Conservation (phyloP, 2,113 vertebrate genomes). For the Spea multiplicata region DNA sequence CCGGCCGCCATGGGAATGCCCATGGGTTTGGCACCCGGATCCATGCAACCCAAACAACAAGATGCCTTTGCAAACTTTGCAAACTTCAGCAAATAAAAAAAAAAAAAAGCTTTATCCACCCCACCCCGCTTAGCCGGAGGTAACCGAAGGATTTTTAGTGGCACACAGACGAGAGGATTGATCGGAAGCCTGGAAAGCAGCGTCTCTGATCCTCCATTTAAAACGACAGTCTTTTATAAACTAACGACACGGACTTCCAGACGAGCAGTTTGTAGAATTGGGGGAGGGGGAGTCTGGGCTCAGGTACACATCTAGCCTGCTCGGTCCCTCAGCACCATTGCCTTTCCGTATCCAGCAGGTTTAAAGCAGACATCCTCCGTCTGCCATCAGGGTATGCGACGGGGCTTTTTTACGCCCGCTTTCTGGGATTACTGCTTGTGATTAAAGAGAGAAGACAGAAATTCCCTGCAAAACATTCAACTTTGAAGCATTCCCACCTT, state of each 20-base stretch:
- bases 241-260: constrained; percentile 61
- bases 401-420: constrained; percentile 14
- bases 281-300: not conserved
- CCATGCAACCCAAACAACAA: constrained; percentile 89
- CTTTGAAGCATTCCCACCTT: constrained; percentile 35
- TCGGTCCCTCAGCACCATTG: constrained; percentile 15
- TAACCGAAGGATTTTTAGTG: constrained; percentile 89
- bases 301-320: constrained; percentile 5
- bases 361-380: not conserved
- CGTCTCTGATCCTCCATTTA: constrained; percentile 65
- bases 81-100: constrained; percentile 93
- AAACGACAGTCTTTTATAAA: constrained; percentile 61
- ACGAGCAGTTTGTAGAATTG: constrained; percentile 5
- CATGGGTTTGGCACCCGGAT: constrained; percentile 70
- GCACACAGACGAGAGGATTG: constrained; percentile 69
- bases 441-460: not conserved
- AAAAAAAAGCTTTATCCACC: constrained; percentile 53
- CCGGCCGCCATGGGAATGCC: constrained; percentile 62
- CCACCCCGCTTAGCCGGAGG: constrained; percentile 51
- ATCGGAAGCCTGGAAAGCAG: constrained; percentile 34
- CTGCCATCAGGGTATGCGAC: constrained; percentile 16
- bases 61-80: constrained; percentile 97
- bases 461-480: constrained; percentile 12
- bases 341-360: constrained; percentile 30
- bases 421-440: constrained; percentile 12